These are phyloP conservation scores for Nymphalis urticae DNA, from an alignment of 2,888 invertebrate species.

Conservation along the genomic window DNA sequence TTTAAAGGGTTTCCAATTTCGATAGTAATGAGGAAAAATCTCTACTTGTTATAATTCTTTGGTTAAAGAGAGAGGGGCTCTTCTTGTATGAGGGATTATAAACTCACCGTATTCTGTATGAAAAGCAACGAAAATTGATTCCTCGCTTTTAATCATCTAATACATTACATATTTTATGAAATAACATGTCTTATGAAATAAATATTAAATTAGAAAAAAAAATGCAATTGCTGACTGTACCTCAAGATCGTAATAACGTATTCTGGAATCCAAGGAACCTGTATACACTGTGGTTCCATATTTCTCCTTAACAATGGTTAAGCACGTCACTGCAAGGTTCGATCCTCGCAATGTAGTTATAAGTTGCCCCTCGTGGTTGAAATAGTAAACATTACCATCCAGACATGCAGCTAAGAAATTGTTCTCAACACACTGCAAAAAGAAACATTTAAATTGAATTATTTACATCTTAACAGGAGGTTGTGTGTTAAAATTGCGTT, in stretches of 20 bases:
- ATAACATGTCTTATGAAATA: too few relatives aligned
- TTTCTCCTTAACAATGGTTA: slow-evolving; percentile 76
- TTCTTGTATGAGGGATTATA: too few relatives aligned
- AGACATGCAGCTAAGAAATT: slow-evolving; percentile 84
- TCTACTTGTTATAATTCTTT: too few relatives aligned
- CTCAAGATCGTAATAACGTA: slow-evolving; percentile 83
- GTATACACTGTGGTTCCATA: slow-evolving; percentile 81
- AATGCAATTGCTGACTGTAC: slow-evolving; percentile 50
- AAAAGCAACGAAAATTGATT: too few relatives aligned
- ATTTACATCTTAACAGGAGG: too few relatives aligned
- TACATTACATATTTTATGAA: too few relatives aligned
- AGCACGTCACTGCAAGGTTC: slow-evolving; percentile 82
- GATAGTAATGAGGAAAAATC: too few relatives aligned
- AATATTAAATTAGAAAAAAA: neutral
- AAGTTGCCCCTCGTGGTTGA: slow-evolving; percentile 78
- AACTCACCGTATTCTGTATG: too few relatives aligned
- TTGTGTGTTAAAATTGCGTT: too few relatives aligned
- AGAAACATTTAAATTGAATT: slow-evolving; percentile 23
- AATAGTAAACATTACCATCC: slow-evolving; percentile 84
- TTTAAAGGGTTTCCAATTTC: too few relatives aligned
- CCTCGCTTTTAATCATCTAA: too few relatives aligned
- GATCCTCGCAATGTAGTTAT: slow-evolving; percentile 81
- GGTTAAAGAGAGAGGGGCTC: too few relatives aligned
- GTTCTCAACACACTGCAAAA: slow-evolving; percentile 80
- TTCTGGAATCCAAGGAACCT: slow-evolving; percentile 83